phyloP scores from a whole-genome alignment of 2,888 invertebrate genomes.

The Elaeidobius kamerunicus region DNA sequence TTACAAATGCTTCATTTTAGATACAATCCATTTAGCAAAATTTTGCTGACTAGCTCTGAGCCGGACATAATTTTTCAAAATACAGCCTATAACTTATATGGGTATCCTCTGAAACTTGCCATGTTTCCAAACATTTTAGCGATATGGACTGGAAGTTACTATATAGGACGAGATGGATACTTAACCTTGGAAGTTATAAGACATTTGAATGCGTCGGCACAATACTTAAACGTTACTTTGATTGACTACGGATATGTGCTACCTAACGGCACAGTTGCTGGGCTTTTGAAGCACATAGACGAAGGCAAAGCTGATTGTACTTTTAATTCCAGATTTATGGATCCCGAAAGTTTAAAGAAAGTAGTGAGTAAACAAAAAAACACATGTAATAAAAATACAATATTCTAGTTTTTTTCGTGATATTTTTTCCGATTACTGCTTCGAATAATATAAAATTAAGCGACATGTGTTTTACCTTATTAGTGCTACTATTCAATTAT shows the following conservation, averaged over 20 bases:
- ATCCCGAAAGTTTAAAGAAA: not conserved
- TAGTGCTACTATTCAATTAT: too few relatives aligned
- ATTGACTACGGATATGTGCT: not conserved
- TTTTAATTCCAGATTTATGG: conserved; percentile 4
- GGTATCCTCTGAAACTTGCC: not conserved
- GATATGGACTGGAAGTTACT: conserved; percentile 3
- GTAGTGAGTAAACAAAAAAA: too few relatives aligned
- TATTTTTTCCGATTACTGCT: too few relatives aligned
- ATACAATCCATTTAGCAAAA: not conserved
- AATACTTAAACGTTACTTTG: not conserved
- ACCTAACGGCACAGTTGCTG: not conserved
- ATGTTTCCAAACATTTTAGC: conserved; percentile 1
- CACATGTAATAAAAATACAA: too few relatives aligned
- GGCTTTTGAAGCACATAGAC: not conserved
- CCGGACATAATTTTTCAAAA: conserved; percentile 3
- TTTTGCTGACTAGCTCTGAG: not conserved
- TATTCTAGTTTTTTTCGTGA: too few relatives aligned
- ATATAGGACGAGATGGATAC: conserved; percentile 5
- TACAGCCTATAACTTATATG: not conserved
- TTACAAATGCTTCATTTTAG: too few relatives aligned
- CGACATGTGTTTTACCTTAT: too few relatives aligned
- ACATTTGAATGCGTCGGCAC: conserved; percentile 2
- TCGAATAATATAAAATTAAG: too few relatives aligned
- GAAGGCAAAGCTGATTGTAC: not conserved
- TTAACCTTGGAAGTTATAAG: not conserved